Evolutionary conservation across 2,113 vertebrate genomes (phyloP), one percentile per base, ranked within the genome.

Genomic region (Chaetodon auriga): DNA sequence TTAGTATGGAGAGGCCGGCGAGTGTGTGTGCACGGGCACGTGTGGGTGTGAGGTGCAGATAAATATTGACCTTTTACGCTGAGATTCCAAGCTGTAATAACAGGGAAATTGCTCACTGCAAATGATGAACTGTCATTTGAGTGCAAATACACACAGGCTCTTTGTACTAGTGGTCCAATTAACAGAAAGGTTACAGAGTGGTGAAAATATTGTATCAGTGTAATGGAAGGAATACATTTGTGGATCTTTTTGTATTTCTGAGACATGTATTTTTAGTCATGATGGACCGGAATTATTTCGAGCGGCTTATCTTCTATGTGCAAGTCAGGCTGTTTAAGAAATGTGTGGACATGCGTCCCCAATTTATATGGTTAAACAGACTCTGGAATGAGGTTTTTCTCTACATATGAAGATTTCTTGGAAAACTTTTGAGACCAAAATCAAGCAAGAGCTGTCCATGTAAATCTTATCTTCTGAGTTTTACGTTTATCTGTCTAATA

Each of bases 81-180:
- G 46, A 80, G 75, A 72, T 68, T 80, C 71, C 72, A 73, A 83
- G 86, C 80, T 58, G 78, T 90, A 92, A 89, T 91, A 88, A 92
- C 80, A 82, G 66, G 87, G 77, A 90, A 88, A 90, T 87, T 74
- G 68, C 86, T 90, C 80, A 60, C 9, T 62, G 85, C 83, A 73
- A 92, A 91, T 84, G 80, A 91, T 82, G 80, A 89, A 86, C 81
- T 79, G 86, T 90, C 90, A 86, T 90, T 81, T 83, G 66, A 85
- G 92, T 84, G 85, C 86, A 90, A 91, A 92, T 70, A 89, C 75
- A 77, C 79, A 74, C 51, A 53, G 51, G 68, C 63, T 61, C 75
- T 83, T 85, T 81, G 79, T 82, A 82, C 77, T 70, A 46, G 81
- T 81, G 78, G 48, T 84, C 78, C 73, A 90, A 87, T 91, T 89